A percentile compares a stretch with the other conserved stretches of the same genome.
Conservation (phyloP, 2,888 invertebrate species). For the Smittia aterrima region DNA sequence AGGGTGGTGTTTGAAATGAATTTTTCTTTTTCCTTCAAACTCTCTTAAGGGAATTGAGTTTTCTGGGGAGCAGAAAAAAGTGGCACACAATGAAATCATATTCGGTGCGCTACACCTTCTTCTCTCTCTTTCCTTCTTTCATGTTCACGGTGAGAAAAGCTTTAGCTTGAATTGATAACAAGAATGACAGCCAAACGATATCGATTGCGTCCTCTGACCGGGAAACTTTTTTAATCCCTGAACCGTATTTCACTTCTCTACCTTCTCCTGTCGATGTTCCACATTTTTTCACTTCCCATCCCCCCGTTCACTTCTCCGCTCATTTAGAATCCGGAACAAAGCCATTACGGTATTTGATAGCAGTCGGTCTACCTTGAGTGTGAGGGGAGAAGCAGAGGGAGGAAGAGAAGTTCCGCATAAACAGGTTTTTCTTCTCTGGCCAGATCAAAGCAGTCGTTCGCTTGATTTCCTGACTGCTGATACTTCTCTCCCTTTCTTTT, state of each 20-base stretch:
- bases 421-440: slow-evolving; percentile 8
- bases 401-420: neutral
- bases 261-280: too few species aligned
- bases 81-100: neutral
- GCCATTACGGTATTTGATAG: slow-evolving; percentile 10
- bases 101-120: too few species aligned
- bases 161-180: too few species aligned
- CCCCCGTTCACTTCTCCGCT: neutral
- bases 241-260: too few species aligned
- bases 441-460: neutral
- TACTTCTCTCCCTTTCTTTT: neutral
- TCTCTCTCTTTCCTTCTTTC: neutral
- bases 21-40: neutral
- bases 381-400: neutral
- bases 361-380: neutral
- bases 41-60: slow-evolving; percentile 8
- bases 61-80: neutral
- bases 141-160: too few species aligned
- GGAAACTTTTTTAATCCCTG: too few species aligned
- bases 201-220: too few species aligned
- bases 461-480: neutral
- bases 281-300: neutral
- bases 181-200: too few species aligned
- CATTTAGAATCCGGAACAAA: slow-evolving; percentile 26
- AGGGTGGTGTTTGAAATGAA: neutral